Evolutionary conservation across 2,888 invertebrate genomes (phyloP), one percentile per base, ranked within the genome.

Genomic region (Eristalinus aeneus): DNA sequence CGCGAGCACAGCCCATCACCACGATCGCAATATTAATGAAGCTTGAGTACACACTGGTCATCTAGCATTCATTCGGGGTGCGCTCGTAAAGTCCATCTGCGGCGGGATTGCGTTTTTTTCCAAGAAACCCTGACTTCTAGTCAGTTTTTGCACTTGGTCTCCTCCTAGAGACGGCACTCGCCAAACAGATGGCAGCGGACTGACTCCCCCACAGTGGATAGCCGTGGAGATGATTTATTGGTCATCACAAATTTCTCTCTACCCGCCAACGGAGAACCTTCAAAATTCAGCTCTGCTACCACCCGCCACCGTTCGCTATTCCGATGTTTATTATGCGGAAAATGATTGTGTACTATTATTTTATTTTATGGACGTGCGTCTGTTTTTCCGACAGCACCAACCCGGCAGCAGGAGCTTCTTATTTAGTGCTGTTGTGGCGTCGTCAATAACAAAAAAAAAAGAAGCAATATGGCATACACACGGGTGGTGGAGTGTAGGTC

Each of bases 301-400:
- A 46, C 22, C 56, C 56, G 23, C 56, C 8, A 22, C 27, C 8
- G 56, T 56, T 22, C 56, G 10, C 23, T 12, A 23, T 56, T 27
- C 56, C 56, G 56, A 11, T 68, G 74, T 80, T 69, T 64, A 74
- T 68, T 80, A 56, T 61, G 68, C 63, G 68, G 64, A 73, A 73
- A 79, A 68, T 68, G 36, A 73, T 73, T 73, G 79, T 67, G 56
- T 77, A 71, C 63, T 64, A 64, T 63, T 69, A 69, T 69, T 77
- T 77, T 61, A 63, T 77, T 69, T 63, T 69, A 27, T 69, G 61
- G 61, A 67, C 67, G 75, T 68, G 75, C 32, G 75, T 56, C 68
- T 69, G 61, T 36, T 77, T 69, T 68, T 53, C 61, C 61, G 20
- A 34, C 69, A 69, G 34, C 67, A 67, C 46, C 46, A n/a, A 46